Conservation (phyloP, 1,140 invertebrate genomes). For the Drosophila sechellia region DNA sequence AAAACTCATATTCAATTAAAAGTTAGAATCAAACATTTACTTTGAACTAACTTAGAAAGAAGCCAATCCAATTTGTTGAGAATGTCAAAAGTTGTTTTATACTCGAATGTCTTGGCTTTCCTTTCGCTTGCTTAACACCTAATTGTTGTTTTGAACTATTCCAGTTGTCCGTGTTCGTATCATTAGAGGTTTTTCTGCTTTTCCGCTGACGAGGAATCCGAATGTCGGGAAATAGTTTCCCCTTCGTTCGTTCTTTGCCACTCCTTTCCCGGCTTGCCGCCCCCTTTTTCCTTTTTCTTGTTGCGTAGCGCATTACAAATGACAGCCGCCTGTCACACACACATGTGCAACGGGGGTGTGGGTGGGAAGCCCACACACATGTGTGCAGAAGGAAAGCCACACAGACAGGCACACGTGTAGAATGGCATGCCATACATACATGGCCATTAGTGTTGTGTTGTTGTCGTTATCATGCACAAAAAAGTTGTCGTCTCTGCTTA, state of each 20-base stretch:
- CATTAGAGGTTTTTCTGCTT: conserved; percentile 28
- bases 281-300: conserved; percentile 27
- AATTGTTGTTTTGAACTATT: conserved; percentile 21
- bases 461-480: conserved; percentile 49
- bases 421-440: conserved; percentile 22
- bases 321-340: conserved; percentile 68
- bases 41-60: background rate
- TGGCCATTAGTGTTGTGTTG: conserved; percentile 54
- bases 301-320: conserved; percentile 68
- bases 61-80: conserved; percentile 10
- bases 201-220: conserved; percentile 23
- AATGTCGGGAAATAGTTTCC: conserved; percentile 38
- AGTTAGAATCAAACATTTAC: background rate
- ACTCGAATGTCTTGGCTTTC: background rate
- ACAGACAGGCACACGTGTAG: conserved; percentile 27
- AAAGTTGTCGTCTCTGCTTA: conserved; percentile 51
- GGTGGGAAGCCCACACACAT: conserved; percentile 10
- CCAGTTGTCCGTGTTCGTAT: conserved; percentile 6
- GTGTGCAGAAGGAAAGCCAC: conserved; percentile 14
- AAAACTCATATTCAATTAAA: no score
- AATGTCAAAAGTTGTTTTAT: conserved; percentile 5
- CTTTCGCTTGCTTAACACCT: conserved; percentile 2
- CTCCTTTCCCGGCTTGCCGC: background rate
- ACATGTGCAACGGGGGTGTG: conserved; percentile 7
- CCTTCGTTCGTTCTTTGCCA: conserved; percentile 3